These are phyloP conservation scores for Helicoverpa armigera DNA, from an alignment of 1,140 invertebrate species.

Conservation along the genomic window DNA sequence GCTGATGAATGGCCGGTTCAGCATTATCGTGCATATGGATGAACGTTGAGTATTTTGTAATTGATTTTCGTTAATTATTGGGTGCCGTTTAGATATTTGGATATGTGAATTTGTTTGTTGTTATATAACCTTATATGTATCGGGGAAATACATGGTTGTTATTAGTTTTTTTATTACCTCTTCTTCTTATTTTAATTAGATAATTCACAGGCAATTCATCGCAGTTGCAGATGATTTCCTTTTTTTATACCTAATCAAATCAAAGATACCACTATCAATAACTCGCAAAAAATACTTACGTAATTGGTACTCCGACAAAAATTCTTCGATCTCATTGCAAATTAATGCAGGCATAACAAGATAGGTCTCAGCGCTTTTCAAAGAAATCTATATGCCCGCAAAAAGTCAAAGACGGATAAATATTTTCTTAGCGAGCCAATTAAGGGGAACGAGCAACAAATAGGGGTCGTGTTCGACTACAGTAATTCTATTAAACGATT, in stretches of 20 bases:
- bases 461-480: constrained; percentile 67
- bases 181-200: too few species aligned
- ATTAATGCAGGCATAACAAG: constrained; percentile 18
- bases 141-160: too few species aligned
- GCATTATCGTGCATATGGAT: constrained; percentile 22
- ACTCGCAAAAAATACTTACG: not conserved
- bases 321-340: not conserved
- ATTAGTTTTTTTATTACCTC: too few species aligned
- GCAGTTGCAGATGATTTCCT: too few species aligned
- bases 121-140: not conserved
- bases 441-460: constrained; percentile 70
- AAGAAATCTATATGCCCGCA: constrained; percentile 16
- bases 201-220: too few species aligned
- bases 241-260: too few species aligned
- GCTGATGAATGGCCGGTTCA: constrained; percentile 2
- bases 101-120: not conserved
- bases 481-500: constrained; percentile 85
- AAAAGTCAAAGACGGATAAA: constrained; percentile 59
- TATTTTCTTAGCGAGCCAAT: constrained; percentile 72
- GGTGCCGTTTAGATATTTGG: not conserved
- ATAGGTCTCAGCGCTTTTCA: not conserved
- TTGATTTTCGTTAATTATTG: constrained; percentile 28
- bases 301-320: not conserved
- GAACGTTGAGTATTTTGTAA: not conserved
- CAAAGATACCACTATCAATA: too few species aligned